phyloP scores from a whole-genome alignment of 1,140 invertebrate species.

The Eurosta solidaginis region DNA sequence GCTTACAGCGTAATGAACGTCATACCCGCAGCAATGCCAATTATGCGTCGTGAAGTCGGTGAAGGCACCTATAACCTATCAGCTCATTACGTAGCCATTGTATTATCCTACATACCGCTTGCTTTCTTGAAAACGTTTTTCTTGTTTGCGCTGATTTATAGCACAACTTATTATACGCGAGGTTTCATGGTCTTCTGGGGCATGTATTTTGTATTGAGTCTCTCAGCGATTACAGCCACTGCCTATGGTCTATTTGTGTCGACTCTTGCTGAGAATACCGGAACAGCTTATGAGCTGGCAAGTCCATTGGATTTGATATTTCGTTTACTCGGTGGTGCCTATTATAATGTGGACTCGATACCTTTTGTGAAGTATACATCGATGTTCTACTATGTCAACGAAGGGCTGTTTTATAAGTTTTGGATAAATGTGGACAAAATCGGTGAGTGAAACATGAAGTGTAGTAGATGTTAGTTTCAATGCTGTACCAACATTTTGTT shows the following conservation, averaged over 20 bases:
- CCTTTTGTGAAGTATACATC: constrained; percentile 67
- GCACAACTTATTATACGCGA: constrained; percentile 44
- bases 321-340: constrained; percentile 66
- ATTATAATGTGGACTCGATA: constrained; percentile 64
- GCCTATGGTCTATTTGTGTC: constrained; percentile 66
- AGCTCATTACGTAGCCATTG: constrained; percentile 69
- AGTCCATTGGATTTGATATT: constrained; percentile 67
- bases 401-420: constrained; percentile 71
- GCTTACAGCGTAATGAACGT: constrained; percentile 68
- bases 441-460: constrained; percentile 52
- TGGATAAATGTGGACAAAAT: constrained; percentile 70
- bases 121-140: constrained; percentile 64
- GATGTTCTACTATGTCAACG: constrained; percentile 72
- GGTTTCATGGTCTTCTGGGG: constrained; percentile 47
- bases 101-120: constrained; percentile 65
- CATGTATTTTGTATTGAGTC: constrained; percentile 50
- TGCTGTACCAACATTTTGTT: not conserved
- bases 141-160: constrained; percentile 64
- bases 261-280: constrained; percentile 65
- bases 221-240: constrained; percentile 49
- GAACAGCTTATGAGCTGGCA: constrained; percentile 63
- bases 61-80: constrained; percentile 66
- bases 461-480: constrained; percentile 6
- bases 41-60: constrained; percentile 68
- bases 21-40: constrained; percentile 67